Evolutionary conservation across 2,888 invertebrate genomes (phyloP), one percentile per base, ranked within the genome.

Genomic region (Zaprionus lineosus): DNA sequence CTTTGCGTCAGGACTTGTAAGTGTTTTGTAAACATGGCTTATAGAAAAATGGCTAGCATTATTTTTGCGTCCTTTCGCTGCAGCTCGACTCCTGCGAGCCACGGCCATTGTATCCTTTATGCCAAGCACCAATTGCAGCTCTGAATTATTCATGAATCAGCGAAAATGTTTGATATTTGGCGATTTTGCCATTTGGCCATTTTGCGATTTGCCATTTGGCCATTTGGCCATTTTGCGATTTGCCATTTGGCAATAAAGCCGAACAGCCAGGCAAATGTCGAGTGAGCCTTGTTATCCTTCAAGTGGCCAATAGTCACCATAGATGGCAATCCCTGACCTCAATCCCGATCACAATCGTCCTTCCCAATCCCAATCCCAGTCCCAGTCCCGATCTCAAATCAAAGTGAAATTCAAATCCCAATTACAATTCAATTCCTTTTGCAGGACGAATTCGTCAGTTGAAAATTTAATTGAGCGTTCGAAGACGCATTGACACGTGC

Each of bases 391-490:
- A 48, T 18, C 24, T n/a, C 51, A 18, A 36, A 15, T 3, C 61
- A 85, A 84, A 86, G 87, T 87, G 76, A 72, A 87, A 79, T 78
- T 83, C 77, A 79, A 18, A 36, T 19, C 4, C 61, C 86, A 84
- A 86, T 88, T 87, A 77, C 73, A 87, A 79, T 78, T 83, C 77
- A 79, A 85, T 86, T 81, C 8, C 70, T 40, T 50, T 26, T 26
- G 21, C 19, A 26, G 5, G 8, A 16, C 29, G 41, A 46, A 33
- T 53, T 39, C 41, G 33, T 74, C 73, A 70, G 71, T 73, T 66
- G 67, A 70, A 70, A 74, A 83, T 84, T 87, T 83, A 88, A 87
- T 88, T 87, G 87, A 87, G 78, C 86, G 84, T 76, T 86, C 78
- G 81, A 68, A 74, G 69, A 81, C 72, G 75, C 76, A 78, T 68